Base-by-base conservation (phyloP, 53 echinoderm and acorn worm species). In the Echinarachnius parma region DNA sequence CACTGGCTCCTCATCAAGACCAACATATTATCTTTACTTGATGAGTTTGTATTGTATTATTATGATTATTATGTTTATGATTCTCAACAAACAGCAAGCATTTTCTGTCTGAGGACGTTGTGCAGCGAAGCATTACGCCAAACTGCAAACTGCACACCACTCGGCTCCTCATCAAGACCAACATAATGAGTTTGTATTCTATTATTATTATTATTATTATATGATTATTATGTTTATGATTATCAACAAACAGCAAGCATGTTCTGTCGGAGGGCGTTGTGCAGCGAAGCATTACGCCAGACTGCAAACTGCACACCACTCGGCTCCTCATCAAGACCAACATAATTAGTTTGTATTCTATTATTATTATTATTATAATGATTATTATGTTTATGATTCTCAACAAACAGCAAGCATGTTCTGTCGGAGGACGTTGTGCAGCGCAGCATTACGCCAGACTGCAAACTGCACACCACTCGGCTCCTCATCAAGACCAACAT, bases 371-470 rank as follows among this genome's bases (percentile, higher is more conserved):
- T n/a, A n/a, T n/a, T n/a, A n/a, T n/a, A n/a, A n/a, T n/a, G n/a
- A n/a, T n/a, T n/a, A n/a, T n/a, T n/a, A n/a, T n/a, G n/a, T n/a
- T n/a, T n/a, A n/a, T n/a, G n/a, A n/a, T n/a, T n/a, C n/a, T n/a
- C n/a, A n/a, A n/a, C n/a, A n/a, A n/a, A n/a, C 86, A 93, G 93
- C 52, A 93, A 93, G 63, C 93, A 93, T 86, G 93, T 93, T 5
- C 29, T 93, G 2, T 85, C 93, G 3, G 93, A 93, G 62, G 93
- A 93, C 57, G 78, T 86, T 31, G 80, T 86, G n/a, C 59, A 76
- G 1, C 79, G 89, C 42, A 31, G 47, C 19, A 13, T 93, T 3
- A 37, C 36, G 31, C 32, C 76, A 21, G 85, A 80, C 26, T 89
- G 72, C 16, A 77, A 74, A 9, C 74, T 93, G n/a, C 48, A 79